These are phyloP conservation scores for Amitus sp. DNA, from an alignment of 2,888 invertebrate species.

Conservation along the genomic window DNA sequence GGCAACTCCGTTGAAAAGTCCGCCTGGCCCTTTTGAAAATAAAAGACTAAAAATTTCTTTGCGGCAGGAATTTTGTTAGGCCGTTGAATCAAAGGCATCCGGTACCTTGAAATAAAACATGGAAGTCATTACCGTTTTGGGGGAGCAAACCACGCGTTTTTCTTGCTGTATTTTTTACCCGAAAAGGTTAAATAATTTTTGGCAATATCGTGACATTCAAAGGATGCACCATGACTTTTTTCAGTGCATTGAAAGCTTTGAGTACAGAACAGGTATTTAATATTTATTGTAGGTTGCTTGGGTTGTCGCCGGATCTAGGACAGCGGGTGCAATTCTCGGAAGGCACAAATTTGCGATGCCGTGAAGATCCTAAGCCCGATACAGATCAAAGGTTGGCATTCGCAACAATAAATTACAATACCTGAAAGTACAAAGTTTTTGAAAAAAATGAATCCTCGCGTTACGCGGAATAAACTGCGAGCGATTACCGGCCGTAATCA, in stretches of 20 bases:
- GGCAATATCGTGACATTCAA: background rate
- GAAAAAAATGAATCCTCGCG: too few relatives aligned
- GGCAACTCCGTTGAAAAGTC: too few relatives aligned
- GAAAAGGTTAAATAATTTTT: background rate
- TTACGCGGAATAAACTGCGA: too few relatives aligned
- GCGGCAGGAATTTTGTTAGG: too few relatives aligned
- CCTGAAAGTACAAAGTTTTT: too few relatives aligned
- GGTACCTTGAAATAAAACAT: background rate
- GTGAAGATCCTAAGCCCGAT: constrained; percentile 58
- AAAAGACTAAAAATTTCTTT: too few relatives aligned
- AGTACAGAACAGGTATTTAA: constrained; percentile 50
- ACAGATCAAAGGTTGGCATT: constrained; percentile 59
- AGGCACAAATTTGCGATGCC: constrained; percentile 64
- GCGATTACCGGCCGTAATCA: too few relatives aligned
- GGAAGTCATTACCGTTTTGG: too few relatives aligned
- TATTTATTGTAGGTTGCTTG: constrained; percentile 65
- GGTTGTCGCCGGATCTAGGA: constrained; percentile 61
- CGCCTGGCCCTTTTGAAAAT: too few relatives aligned
- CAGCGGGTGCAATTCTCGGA: constrained; percentile 62
- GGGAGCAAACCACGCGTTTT: too few relatives aligned
- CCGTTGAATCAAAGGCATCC: too few relatives aligned
- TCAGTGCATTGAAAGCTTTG: constrained; percentile 39
- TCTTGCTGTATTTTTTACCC: background rate
- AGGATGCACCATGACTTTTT: constrained; percentile 13
- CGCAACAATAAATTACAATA: constrained; percentile 14